Conservation (phyloP, 2,797 vertebrate species). For the Typhlichthys eigenmanni region DNA sequence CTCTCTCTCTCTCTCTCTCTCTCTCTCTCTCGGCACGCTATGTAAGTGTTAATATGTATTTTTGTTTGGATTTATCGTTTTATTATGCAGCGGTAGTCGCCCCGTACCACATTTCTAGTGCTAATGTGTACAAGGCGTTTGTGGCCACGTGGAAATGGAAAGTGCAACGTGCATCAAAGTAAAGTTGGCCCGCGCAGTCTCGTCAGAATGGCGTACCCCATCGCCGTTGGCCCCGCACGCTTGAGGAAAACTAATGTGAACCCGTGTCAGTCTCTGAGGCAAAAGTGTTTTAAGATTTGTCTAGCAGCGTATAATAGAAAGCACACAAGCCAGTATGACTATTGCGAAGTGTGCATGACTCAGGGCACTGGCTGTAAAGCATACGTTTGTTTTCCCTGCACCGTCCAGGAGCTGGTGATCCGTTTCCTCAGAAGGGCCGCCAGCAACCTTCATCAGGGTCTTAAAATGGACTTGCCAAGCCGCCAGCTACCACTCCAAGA, state of each 20-base stretch:
- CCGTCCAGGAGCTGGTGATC: conserved; percentile 87
- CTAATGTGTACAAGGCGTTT: conserved; percentile 51
- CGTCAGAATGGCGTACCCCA: conserved; percentile 36
- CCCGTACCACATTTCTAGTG: conserved; percentile 35
- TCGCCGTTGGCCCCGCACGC: conserved; percentile 46
- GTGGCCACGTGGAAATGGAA: conserved; percentile 47
- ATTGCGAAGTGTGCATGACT: conserved; percentile 26
- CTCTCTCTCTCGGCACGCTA: conserved; percentile 12
- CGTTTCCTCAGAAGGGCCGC: conserved; percentile 91
- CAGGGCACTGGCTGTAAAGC: conserved; percentile 12
- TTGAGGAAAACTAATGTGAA: conserved; percentile 39
- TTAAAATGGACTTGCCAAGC: conserved; percentile 84
- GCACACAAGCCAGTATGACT: conserved; percentile 4
- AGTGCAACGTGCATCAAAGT: conserved; percentile 45
- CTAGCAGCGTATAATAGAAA: conserved; percentile 14
- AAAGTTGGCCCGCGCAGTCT: conserved; percentile 56
- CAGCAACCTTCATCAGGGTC: conserved; percentile 86
- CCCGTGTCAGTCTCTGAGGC: conserved; percentile 1
- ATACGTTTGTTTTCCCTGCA: conserved; percentile 9
- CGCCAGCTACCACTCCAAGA: conserved; percentile 79
- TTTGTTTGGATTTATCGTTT: conserved; percentile 46
- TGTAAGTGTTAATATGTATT: conserved; percentile 41
- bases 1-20: background rate
- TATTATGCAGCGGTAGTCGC: conserved; percentile 55
- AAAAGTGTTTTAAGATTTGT: conserved; percentile 15